These are phyloP conservation scores for Tetheella fluctuosa DNA, from an alignment of 2,888 invertebrate genomes.

Conservation along the genomic window DNA sequence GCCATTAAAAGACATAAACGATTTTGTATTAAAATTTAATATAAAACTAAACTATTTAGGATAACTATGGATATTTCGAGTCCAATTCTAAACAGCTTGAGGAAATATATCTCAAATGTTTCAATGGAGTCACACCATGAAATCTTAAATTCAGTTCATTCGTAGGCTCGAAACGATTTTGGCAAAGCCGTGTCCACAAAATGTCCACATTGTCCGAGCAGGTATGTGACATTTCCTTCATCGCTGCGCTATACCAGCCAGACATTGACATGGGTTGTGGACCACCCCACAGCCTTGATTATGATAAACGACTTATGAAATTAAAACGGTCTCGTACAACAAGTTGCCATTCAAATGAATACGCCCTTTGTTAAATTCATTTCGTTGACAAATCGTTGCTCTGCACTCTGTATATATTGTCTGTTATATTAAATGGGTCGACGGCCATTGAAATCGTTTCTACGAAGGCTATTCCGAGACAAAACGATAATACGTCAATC, in stretches of 20 bases:
- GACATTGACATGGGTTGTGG: constrained; percentile 80
- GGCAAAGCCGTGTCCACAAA: constrained; percentile 57
- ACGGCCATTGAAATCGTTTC: constrained; percentile 72
- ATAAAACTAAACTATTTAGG: too few species aligned
- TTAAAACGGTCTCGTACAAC: constrained; percentile 82
- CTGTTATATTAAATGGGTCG: constrained; percentile 77
- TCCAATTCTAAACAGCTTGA: constrained; percentile 14
- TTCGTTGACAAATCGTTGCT: constrained; percentile 81
- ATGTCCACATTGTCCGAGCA: constrained; percentile 69
- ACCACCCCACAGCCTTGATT: constrained; percentile 68
- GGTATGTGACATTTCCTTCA: constrained; percentile 78
- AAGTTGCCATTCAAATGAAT: constrained; percentile 82
- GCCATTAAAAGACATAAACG: too few species aligned
- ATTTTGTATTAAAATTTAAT: too few species aligned
- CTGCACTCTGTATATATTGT: constrained; percentile 76
- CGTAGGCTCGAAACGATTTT: constrained; percentile 40
- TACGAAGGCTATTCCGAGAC: constrained; percentile 73
- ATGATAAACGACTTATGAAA: constrained; percentile 84
- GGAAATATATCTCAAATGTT: constrained; percentile 16
- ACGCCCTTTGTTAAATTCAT: constrained; percentile 80
- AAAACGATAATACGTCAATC: constrained; percentile 75
- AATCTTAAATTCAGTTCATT: constrained; percentile 28
- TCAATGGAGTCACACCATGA: constrained; percentile 36
- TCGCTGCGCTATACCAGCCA: constrained; percentile 41
- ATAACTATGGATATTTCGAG: too few species aligned